These are phyloP conservation scores for Eubucco bourcierii DNA, from an alignment of 2,113 vertebrate species.

Conservation along the genomic window DNA sequence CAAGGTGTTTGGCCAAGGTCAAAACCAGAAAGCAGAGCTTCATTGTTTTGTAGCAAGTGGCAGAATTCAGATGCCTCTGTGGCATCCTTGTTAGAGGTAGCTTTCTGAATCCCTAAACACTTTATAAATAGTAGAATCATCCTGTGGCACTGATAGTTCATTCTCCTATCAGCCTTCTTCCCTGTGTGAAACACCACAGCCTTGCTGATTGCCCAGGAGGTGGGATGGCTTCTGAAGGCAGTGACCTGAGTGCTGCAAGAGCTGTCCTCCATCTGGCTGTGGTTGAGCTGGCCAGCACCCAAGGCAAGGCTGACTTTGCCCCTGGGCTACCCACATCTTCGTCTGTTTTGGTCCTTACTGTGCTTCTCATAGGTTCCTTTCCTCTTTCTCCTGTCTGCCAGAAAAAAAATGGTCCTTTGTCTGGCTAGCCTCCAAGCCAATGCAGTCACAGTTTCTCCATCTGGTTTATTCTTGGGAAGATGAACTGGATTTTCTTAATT, in stretches of 20 bases:
- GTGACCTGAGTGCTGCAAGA: not conserved
- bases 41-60: not conserved
- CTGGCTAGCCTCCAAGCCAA: slow-evolving; percentile 17
- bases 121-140: not conserved
- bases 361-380: not conserved
- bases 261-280: not conserved
- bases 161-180: not conserved
- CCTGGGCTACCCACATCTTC: slow-evolving; percentile 7
- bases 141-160: not conserved
- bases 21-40: not conserved
- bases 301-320: slow-evolving; percentile 30
- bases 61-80: not conserved
- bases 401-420: not conserved
- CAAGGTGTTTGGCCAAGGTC: not conserved
- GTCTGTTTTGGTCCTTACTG: not conserved
- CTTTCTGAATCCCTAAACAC: not conserved
- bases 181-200: not conserved
- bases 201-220: not conserved
- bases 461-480: slow-evolving; percentile 40
- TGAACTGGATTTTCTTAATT: not conserved
- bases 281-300: not conserved
- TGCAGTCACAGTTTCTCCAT: slow-evolving; percentile 4
- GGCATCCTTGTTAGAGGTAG: not conserved
- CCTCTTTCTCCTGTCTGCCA: not conserved
- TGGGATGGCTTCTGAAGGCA: not conserved